Conservation (phyloP, 2,113 vertebrate species). For the Carassius gibelio region DNA sequence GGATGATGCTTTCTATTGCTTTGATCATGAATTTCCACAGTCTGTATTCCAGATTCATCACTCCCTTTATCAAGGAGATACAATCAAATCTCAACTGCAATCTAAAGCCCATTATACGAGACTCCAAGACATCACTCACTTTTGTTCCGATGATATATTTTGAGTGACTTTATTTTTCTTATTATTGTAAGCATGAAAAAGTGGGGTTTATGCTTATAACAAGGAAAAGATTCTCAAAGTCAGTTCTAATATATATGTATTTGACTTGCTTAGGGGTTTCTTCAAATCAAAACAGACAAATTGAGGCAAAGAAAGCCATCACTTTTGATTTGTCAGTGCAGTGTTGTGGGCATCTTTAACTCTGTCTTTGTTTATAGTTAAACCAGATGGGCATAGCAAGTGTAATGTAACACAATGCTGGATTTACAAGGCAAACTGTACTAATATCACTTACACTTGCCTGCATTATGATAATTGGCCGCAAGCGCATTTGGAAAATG, state of each 20-base stretch:
- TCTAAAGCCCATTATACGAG: neutral
- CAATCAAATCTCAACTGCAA: neutral
- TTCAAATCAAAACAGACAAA: constrained; percentile 59
- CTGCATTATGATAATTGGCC: constrained; percentile 67
- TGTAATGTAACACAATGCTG: constrained; percentile 68
- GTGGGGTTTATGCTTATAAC: neutral
- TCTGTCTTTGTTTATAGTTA: constrained; percentile 65
- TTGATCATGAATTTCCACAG: constrained; percentile 15
- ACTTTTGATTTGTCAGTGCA: constrained; percentile 60
- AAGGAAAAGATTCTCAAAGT: neutral
- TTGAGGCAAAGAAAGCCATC: constrained; percentile 66
- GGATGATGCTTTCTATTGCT: constrained; percentile 12
- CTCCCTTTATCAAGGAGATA: constrained; percentile 4
- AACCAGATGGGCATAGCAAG: constrained; percentile 65
- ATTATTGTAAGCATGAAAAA: neutral
- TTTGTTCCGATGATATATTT: neutral
- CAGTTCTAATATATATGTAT: neutral
- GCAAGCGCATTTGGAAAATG: constrained; percentile 56
- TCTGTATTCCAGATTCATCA: constrained; percentile 22
- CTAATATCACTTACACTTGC: constrained; percentile 65
- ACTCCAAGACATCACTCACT: neutral
- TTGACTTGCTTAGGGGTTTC: constrained; percentile 59
- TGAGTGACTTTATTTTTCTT: neutral
- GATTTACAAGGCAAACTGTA: constrained; percentile 66
- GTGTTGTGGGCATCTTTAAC: constrained; percentile 57